These are phyloP conservation scores for Pantala flavescens DNA, from an alignment of 1,140 invertebrate species.

Conservation along the genomic window DNA sequence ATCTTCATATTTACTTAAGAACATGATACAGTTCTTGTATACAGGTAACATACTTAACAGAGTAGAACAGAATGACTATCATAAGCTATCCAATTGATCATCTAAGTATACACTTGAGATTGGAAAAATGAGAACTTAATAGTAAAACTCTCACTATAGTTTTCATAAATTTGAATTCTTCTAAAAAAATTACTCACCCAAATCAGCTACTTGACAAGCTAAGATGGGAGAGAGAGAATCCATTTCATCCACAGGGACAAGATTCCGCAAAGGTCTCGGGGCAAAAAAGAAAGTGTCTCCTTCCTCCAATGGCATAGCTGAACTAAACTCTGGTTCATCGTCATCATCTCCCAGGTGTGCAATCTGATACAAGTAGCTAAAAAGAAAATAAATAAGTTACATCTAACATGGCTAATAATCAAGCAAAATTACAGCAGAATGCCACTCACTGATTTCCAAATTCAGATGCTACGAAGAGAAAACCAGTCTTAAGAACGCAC, in stretches of 20 bases:
- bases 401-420: background rate
- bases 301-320: conserved; percentile 94
- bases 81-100: too few species aligned
- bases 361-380: conserved; percentile 95
- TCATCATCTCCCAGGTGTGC: conserved; percentile 98
- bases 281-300: conserved; percentile 99
- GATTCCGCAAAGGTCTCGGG: conserved; percentile 83
- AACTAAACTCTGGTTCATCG: conserved; percentile 98
- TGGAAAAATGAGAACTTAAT: too few species aligned
- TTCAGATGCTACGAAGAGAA: conserved; percentile 96
- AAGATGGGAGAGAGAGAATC: conserved; percentile 94
- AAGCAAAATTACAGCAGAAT: too few species aligned
- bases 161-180: too few species aligned
- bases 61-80: too few species aligned
- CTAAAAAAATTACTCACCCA: conserved; percentile 34
- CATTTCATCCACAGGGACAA: conserved; percentile 96
- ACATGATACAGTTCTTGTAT: too few species aligned
- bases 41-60: too few species aligned
- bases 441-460: conserved; percentile 99
- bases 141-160: too few species aligned
- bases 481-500: conserved; percentile 98
- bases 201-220: conserved; percentile 66
- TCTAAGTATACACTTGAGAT: too few species aligned
- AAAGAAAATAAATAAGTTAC: conserved; percentile 28
- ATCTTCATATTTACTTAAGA: too few species aligned